Evolutionary conservation across 2,113 vertebrate species (phyloP), one percentile per base, ranked within the genome.

Genomic region (Cariama cristata): DNA sequence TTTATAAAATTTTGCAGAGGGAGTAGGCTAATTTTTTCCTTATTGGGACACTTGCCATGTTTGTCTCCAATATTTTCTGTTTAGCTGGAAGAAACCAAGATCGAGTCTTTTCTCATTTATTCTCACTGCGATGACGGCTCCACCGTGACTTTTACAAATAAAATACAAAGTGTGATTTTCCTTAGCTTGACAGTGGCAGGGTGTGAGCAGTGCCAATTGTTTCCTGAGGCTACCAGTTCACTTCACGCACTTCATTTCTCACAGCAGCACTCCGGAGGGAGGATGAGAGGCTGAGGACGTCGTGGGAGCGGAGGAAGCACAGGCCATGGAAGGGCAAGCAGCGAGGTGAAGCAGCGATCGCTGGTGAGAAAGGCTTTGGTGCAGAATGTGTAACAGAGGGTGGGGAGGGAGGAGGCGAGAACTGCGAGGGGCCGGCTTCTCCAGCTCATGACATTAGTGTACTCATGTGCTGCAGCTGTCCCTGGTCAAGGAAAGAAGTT

Each of bases 201-300:
- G 4, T 11, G 8, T 2, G 68, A 62, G 64, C 79, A 27, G 63
- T 9, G 15, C 45, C 63, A 3, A 1, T 7, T 0, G 52, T 44
- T 50, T 28, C 79, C 88, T 12, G 58, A 33, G 8, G 44, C 16
- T 26, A 6, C n/a, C 45, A 4, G 13, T 8, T 40, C 2, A 0
- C 64, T 73, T 42, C 21, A 2, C 2, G 13, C 13, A 4, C 55
- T 45, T 11, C 4, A 1, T 24, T 71, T 26, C 50, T 38, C 52
- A 5, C 63, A 32, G 56, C 62, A 13, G 52, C 1, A 0, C 33
- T 42, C 35, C 1, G 27, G 73, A 1, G 2, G 80, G 4, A 32
- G 53, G 67, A 26, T 1, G 8, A 17, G 40, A 1, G 1, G 22
- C 52, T 11, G 26, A 24, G 79, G 84, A 5, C 0, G 0, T 50